These are phyloP conservation scores for Ricordea florida DNA, from an alignment of 92 coral and sea anemone genomes.

Conservation along the genomic window DNA sequence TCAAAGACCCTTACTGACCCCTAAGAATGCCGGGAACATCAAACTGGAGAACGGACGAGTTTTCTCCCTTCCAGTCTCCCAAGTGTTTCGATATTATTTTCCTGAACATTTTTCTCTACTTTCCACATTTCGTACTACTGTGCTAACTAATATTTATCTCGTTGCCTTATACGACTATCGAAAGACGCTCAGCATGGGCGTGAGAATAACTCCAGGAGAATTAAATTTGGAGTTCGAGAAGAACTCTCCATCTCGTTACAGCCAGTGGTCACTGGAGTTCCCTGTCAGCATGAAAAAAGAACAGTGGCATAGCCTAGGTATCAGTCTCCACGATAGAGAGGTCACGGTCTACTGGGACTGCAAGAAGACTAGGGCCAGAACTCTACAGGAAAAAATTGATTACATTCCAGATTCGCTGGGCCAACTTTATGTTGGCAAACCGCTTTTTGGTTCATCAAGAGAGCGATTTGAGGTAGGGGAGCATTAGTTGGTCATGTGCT, in stretches of 20 bases:
- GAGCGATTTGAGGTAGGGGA: conserved; percentile 46
- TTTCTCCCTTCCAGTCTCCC: conserved; percentile 50
- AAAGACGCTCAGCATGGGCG: conserved; percentile 56
- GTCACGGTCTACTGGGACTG: conserved; percentile 86
- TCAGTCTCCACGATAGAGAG: conserved; percentile 71
- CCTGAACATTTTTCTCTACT: conserved; percentile 73
- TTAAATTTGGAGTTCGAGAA: conserved; percentile 65
- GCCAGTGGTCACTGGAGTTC: conserved; percentile 58
- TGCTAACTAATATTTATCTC: conserved; percentile 59
- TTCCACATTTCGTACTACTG: conserved; percentile 57
- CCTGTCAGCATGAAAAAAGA: conserved; percentile 61
- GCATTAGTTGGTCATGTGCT: background rate
- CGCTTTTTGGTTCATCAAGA: conserved; percentile 27
- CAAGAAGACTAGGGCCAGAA: conserved; percentile 68
- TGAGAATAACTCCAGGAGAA: conserved; percentile 51
- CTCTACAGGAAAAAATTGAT: conserved; percentile 40
- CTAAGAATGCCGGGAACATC: background rate
- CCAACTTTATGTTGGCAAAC: conserved; percentile 59
- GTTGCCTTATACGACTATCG: conserved; percentile 64
- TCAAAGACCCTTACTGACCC: background rate
- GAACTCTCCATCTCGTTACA: conserved; percentile 10
- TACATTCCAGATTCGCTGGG: conserved; percentile 68
- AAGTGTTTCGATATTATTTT: conserved; percentile 68
- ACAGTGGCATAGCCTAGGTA: conserved; percentile 84
- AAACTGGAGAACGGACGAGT: conserved; percentile 45